These are phyloP conservation scores for Phthorimaea operculella DNA, from an alignment of 1,140 invertebrate species.

Conservation along the genomic window DNA sequence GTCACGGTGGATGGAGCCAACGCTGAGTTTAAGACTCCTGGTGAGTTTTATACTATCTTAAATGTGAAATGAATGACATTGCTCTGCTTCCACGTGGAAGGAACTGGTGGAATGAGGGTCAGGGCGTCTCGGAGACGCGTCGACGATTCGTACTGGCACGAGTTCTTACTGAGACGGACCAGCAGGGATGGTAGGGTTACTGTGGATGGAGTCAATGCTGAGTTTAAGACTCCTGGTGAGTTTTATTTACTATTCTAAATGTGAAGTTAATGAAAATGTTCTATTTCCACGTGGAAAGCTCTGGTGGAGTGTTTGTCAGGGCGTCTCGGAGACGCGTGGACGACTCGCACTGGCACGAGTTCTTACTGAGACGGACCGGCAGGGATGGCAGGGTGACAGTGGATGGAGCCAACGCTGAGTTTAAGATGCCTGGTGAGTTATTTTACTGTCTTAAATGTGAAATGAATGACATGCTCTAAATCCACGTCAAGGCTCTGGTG, in stretches of 20 bases:
- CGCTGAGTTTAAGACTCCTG: constrained; percentile 90
- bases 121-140: constrained; percentile 83
- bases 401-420: constrained; percentile 89
- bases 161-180: constrained; percentile 82
- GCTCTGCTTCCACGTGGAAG: constrained; percentile 93
- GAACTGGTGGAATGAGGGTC: constrained; percentile 89
- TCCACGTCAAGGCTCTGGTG: constrained; percentile 94
- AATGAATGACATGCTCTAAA: constrained; percentile 72
- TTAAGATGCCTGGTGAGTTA: constrained; percentile 84
- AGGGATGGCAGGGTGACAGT: constrained; percentile 89
- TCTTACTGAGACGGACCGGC: constrained; percentile 81
- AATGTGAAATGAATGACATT: background rate
- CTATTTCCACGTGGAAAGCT: constrained; percentile 91
- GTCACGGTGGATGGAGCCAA: constrained; percentile 91
- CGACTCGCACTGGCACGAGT: constrained; percentile 93
- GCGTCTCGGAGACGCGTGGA: constrained; percentile 85
- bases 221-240: constrained; percentile 88
- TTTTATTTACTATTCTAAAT: no score
- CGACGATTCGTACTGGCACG: constrained; percentile 93
- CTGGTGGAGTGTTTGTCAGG: constrained; percentile 87
- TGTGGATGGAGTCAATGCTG: constrained; percentile 88
- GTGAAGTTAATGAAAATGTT: constrained; percentile 50
- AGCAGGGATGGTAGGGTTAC: constrained; percentile 87
- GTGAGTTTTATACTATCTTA: constrained; percentile 69
- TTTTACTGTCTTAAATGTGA: background rate